Evolutionary conservation across 2,888 invertebrate species (phyloP).

Genomic region (Lasioglossum oenotherae): DNA sequence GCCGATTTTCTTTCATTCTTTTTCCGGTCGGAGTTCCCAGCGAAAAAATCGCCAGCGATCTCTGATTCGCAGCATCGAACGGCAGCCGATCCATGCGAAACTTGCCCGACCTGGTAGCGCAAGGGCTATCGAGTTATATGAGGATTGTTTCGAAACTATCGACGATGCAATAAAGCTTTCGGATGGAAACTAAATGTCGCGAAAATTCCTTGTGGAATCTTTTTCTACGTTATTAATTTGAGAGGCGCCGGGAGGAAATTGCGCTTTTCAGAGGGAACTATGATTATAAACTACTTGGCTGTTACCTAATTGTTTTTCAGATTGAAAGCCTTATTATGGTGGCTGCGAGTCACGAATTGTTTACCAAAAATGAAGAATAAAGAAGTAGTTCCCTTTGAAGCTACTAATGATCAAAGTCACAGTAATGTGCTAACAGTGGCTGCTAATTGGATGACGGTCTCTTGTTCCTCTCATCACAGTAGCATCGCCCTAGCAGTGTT

Average conservation of each 20-base stretch:
- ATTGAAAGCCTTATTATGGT: not conserved
- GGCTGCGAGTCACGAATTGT: not conserved
- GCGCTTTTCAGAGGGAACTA: not conserved
- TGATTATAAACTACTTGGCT: too few species aligned
- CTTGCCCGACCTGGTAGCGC: not conserved
- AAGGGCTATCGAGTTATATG: not conserved
- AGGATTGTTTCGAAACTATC: slow-evolving; percentile 1
- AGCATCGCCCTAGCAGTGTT: not conserved
- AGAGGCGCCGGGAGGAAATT: not conserved
- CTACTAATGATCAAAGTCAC: not conserved
- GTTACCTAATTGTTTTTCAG: too few species aligned
- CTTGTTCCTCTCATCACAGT: not conserved
- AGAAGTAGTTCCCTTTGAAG: not conserved
- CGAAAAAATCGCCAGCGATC: not conserved
- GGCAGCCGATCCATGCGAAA: not conserved
- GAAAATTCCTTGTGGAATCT: not conserved
- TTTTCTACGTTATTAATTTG: not conserved
- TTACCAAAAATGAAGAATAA: not conserved
- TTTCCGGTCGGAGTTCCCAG: not conserved
- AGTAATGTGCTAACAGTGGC: not conserved
- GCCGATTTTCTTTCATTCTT: not conserved
- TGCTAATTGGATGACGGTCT: not conserved
- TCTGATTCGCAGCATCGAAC: not conserved
- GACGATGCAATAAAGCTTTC: not conserved
- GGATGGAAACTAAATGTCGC: not conserved